These are phyloP conservation scores for Dynastes maya DNA, from an alignment of 2,888 invertebrate genomes.

Conservation along the genomic window DNA sequence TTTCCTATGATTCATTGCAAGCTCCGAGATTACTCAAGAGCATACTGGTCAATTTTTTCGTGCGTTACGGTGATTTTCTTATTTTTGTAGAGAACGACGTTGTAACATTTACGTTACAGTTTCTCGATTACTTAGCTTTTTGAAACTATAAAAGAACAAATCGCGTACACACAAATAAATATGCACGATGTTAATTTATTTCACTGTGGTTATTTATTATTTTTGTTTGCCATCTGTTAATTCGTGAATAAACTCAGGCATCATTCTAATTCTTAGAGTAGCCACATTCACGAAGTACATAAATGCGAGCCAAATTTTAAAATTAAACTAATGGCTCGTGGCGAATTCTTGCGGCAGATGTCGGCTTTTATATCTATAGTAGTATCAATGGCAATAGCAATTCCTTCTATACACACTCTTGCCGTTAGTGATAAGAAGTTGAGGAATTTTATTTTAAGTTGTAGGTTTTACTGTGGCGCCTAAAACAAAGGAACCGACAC, in stretches of 20 bases:
- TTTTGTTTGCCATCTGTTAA: slow-evolving; percentile 33
- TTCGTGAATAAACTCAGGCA: slow-evolving; percentile 28
- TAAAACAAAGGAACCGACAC: slow-evolving; percentile 37
- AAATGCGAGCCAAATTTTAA: neutral
- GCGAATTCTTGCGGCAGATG: neutral
- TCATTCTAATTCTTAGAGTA: neutral
- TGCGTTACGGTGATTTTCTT: slow-evolving; percentile 14
- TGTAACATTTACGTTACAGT: slow-evolving; percentile 6
- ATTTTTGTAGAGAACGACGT: neutral
- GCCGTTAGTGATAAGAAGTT: neutral
- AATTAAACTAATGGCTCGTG: slow-evolving; percentile 5
- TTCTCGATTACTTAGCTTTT: slow-evolving; percentile 2
- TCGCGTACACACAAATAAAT: neutral
- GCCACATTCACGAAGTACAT: neutral
- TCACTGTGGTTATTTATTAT: slow-evolving; percentile 19
- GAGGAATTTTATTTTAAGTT: slow-evolving; percentile 26
- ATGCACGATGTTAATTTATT: neutral
- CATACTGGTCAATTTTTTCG: neutral
- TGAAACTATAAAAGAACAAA: slow-evolving; percentile 21
- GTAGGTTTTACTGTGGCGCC: slow-evolving; percentile 28
- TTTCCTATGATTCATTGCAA: slow-evolving; percentile 14
- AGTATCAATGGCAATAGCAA: no score
- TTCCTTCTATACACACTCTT: no score
- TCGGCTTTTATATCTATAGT: no score
- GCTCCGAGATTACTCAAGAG: neutral